Conservation (phyloP, 92 coral and sea anemone genomes). For the Virgularia gustaviana region DNA sequence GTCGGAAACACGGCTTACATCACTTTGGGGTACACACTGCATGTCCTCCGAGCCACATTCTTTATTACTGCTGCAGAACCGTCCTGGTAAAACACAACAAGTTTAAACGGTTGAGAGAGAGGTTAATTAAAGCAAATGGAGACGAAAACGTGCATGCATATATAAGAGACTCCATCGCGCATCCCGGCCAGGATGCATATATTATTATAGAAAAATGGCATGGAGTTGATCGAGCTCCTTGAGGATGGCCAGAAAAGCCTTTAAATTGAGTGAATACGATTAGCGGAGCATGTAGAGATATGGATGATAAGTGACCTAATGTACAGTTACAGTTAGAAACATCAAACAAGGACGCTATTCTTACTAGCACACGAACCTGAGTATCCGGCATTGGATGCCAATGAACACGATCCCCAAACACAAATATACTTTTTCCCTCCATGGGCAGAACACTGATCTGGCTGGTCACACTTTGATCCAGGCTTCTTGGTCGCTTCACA, state of each 20-base stretch:
- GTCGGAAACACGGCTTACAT: slow-evolving; percentile 9
- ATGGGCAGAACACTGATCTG: slow-evolving; percentile 1
- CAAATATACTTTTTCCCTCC: background rate
- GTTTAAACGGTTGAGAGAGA: background rate
- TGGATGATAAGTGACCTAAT: too few species aligned
- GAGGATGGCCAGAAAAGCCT: too few species aligned
- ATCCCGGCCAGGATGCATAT: too few species aligned
- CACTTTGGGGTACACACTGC: slow-evolving; percentile 1
- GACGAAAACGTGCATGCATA: too few species aligned
- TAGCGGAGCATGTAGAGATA: too few species aligned
- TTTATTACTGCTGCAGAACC: slow-evolving; percentile 5
- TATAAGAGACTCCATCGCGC: too few species aligned
- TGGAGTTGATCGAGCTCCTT: too few species aligned
- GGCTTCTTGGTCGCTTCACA: background rate
- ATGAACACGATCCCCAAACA: slow-evolving; percentile 22
- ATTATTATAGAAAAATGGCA: too few species aligned
- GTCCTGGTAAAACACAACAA: background rate
- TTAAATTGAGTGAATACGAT: too few species aligned
- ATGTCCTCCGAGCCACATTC: slow-evolving; percentile 16
- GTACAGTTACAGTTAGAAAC: too few species aligned
- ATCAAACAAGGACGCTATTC: background rate
- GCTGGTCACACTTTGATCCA: slow-evolving; percentile 25
- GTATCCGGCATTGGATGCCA: background rate
- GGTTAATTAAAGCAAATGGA: too few species aligned
- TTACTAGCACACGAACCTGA: slow-evolving; percentile 12